Evolutionary conservation across 2,888 invertebrate genomes (phyloP).

Genomic region (Icerya purchasi): DNA sequence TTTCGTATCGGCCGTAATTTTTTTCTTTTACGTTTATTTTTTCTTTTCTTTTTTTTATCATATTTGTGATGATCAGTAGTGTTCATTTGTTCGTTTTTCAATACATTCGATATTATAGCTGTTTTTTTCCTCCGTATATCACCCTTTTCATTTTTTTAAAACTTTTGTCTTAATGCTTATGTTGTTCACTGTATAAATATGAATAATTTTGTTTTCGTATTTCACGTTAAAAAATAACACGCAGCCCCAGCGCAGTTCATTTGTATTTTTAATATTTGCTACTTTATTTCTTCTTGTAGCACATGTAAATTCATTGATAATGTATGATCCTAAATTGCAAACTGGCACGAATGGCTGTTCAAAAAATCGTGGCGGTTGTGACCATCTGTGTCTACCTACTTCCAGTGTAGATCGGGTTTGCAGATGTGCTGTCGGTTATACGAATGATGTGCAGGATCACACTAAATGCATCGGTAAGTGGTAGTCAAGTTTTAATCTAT

Average conservation of each 20-base stretch:
- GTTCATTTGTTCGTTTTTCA: too few species aligned
- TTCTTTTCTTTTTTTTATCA: too few species aligned
- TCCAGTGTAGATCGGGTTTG: slow-evolving; percentile 36
- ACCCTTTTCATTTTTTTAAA: too few species aligned
- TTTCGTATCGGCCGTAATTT: too few species aligned
- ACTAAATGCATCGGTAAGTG: slow-evolving; percentile 32
- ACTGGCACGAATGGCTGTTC: slow-evolving; percentile 36
- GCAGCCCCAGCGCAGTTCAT: too few species aligned
- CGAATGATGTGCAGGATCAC: slow-evolving; percentile 30
- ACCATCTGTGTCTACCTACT: slow-evolving; percentile 51
- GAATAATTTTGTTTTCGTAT: background rate
- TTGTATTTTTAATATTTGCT: too few species aligned
- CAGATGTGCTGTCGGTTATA: slow-evolving; percentile 53
- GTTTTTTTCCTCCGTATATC: too few species aligned
- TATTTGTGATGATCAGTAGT: too few species aligned
- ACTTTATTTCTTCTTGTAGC: slow-evolving; percentile 14
- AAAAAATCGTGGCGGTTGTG: slow-evolving; percentile 35
- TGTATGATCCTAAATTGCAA: slow-evolving; percentile 47
- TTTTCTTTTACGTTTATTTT: too few species aligned
- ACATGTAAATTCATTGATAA: slow-evolving; percentile 41
- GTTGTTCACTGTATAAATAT: background rate
- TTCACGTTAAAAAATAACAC: background rate
- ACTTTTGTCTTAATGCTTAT: too few species aligned
- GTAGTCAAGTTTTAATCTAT: too few species aligned
- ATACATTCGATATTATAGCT: too few species aligned